Evolutionary conservation across 2,888 invertebrate genomes (phyloP), one percentile per base, ranked within the genome.

Genomic region (Rhamnusium bicolor): DNA sequence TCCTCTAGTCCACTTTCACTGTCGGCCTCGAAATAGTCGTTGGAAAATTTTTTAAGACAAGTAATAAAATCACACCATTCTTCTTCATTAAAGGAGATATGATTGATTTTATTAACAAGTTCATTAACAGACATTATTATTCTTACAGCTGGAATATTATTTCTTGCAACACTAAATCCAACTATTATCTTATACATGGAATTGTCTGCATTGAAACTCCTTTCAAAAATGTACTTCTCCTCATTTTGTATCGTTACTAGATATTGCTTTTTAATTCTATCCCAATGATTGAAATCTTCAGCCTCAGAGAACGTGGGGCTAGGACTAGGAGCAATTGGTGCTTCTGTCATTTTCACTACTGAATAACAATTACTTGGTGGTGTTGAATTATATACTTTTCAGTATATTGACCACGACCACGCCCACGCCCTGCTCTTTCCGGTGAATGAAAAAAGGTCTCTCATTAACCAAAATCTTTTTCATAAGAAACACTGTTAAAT

Each of bases 241-340:
- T 24, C 54, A 12, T 54, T n/a, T 54, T 21, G 54, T 21, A 21
- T 24, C 10, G 54, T 21, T n/a, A 10, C 24, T 21, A 5, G 54
- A 54, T 54, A 54, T 54, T 24, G 54, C 4, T n/a, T n/a, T 5
- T 46, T 46, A 46, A 54, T 54, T 54, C 21, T 54, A 54, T 54
- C 54, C 19, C 19, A 54, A 19, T 24, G 4, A 54, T 21, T 24
- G 24, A 54, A 12, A 24, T 54, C 21, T 54, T 54, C 51, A n/a
- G 51, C n/a, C 8, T 8, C 10, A 14, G 46, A 46, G 14, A 46
- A 51, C 8, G 16, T 51, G 8, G 51, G 16, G n/a, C n/a, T n/a
- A n/a, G n/a, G n/a, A n/a, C n/a, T n/a, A n/a, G n/a, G 2, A 18
- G 2, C 2, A 51, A 24, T 24, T 24, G 24, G 6, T 24, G 24